These are phyloP conservation scores for Cossypha dichroa DNA, from an alignment of 2,797 vertebrate species.

Conservation along the genomic window DNA sequence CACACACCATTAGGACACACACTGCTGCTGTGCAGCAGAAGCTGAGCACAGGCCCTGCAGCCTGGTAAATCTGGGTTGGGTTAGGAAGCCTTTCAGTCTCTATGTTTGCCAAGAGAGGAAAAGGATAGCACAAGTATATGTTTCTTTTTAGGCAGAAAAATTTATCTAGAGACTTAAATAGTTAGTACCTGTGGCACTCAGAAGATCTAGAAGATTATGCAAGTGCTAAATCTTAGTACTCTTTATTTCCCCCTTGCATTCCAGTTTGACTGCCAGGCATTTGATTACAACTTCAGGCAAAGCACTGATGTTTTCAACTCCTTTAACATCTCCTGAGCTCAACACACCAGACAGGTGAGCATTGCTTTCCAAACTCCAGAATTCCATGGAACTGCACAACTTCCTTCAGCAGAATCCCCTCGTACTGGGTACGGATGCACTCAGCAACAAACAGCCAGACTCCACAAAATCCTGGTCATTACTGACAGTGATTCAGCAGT, in stretches of 20 bases:
- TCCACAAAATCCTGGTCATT: neutral
- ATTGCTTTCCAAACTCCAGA: neutral
- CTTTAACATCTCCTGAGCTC: neutral
- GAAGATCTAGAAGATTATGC: neutral
- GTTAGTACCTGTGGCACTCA: neutral
- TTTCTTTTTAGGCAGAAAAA: neutral
- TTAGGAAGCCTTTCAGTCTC: neutral
- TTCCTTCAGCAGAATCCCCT: neutral
- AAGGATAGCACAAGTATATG: neutral
- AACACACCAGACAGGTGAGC: neutral
- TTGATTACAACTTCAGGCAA: neutral
- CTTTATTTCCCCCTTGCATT: neutral
- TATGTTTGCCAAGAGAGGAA: neutral
- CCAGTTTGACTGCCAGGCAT: neutral
- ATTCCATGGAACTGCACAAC: neutral
- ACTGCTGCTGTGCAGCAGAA: neutral
- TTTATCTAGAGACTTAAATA: neutral
- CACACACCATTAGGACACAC: neutral
- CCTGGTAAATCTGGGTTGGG: neutral
- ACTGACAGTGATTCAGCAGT: neutral
- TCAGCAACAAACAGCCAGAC: neutral
- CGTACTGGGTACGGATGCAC: accelerated
- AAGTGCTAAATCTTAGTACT: neutral
- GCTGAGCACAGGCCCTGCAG: neutral
- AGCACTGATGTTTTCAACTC: neutral